These are phyloP conservation scores for Papilio demoleus DNA, from an alignment of 2,888 invertebrate species.

Conservation along the genomic window DNA sequence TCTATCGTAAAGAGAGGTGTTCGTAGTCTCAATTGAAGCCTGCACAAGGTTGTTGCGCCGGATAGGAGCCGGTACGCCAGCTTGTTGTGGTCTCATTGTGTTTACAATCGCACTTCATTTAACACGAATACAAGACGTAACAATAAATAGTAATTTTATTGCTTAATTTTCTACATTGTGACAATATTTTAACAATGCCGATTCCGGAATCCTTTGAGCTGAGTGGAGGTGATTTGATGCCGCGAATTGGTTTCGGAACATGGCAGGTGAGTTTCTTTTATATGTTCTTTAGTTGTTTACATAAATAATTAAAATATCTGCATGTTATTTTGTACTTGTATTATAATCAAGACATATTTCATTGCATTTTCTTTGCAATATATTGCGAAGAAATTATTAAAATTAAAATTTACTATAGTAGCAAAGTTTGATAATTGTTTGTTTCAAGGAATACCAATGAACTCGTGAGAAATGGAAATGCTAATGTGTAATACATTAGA, in stretches of 20 bases:
- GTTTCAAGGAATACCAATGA: slow-evolving; percentile 7
- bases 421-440: slow-evolving; percentile 1
- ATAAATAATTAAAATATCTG: background rate
- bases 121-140: slow-evolving; percentile 45
- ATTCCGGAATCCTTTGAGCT: slow-evolving; percentile 64
- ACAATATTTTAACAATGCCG: slow-evolving; percentile 54
- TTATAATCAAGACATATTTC: background rate
- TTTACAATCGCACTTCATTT: slow-evolving; percentile 47
- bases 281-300: background rate
- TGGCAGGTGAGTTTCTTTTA: slow-evolving; percentile 86
- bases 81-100: slow-evolving; percentile 54
- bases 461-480: slow-evolving; percentile 13
- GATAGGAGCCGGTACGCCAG: slow-evolving; percentile 45
- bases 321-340: background rate
- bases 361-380: background rate
- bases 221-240: slow-evolving; percentile 85
- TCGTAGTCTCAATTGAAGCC: slow-evolving; percentile 45
- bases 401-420: background rate
- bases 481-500: background rate
- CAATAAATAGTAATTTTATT: slow-evolving; percentile 12
- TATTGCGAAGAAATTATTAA: background rate
- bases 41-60: slow-evolving; percentile 45
- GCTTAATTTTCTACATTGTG: slow-evolving; percentile 15
- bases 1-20: slow-evolving; percentile 13
- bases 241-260: slow-evolving; percentile 89